Base-by-base conservation (phyloP, 2,113 vertebrate genomes). In the Scomber japonicus region DNA sequence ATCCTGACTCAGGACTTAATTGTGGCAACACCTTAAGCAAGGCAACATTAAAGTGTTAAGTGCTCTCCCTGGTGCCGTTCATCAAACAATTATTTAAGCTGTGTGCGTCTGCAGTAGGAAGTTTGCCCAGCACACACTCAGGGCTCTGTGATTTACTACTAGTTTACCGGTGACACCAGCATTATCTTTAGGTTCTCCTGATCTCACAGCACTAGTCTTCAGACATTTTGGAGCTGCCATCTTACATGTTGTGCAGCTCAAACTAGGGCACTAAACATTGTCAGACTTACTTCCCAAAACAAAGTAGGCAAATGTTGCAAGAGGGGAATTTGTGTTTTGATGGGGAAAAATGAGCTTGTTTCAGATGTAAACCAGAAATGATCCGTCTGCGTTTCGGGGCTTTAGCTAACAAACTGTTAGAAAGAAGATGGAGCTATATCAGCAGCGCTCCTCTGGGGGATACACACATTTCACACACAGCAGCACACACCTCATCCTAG, bases 1-100 rank as follows among this genome's bases (percentile, higher is more conserved):
- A 61, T 80, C 71, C 77, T 40, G 57, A 78, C 79, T 61, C 77
- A 91, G 73, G 80, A 85, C 71, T 85, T 90, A 90, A 91, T 85
- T 91, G 85, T 84, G 71, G 81, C 19, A 5, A 62, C 88, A 87
- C 81, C 71, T 86, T 88, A 76, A 88, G 83, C 63, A 71, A 70
- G 74, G 83, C 74, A 44, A 75, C 81, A 83, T 89, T 85, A 87
- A 85, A 91, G 75, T 61, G 55, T 75, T 83, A 83, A 81, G 78
- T 59, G 78, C 75, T 71, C 80, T 84, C 84, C 4, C 19, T 11
- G 53, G 83, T 10, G 51, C 60, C 19, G 24, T 82, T 86, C 75
- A 85, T 87, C 88, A 82, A 83, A 86, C 79, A 82, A 81, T 88
- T 60, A 89, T 85, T 75, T 71, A 62, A 76, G 75, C 62, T 35